These are phyloP conservation scores for Diprion similis DNA, from an alignment of 1,140 invertebrate species.

Conservation along the genomic window DNA sequence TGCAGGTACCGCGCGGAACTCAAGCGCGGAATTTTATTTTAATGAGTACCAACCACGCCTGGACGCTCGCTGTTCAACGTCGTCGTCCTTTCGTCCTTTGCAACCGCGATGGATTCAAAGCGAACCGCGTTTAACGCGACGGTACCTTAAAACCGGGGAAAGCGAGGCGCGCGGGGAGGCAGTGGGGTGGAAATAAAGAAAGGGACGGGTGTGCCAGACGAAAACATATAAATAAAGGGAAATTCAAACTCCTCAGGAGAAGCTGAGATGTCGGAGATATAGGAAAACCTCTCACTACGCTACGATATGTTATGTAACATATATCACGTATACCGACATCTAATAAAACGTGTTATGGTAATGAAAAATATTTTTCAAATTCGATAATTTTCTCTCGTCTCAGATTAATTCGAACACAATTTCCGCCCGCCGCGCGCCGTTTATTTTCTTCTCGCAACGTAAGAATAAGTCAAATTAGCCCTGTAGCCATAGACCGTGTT, in stretches of 20 bases:
- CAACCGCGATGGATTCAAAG: not conserved
- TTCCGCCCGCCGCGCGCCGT: not conserved
- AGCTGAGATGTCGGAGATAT: no score
- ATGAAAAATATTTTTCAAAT: no score
- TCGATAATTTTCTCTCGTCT: no score
- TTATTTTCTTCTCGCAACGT: conserved; percentile 16
- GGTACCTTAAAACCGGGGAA: not conserved
- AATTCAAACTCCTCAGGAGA: no score
- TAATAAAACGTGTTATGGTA: no score
- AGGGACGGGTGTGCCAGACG: no score
- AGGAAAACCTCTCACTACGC: no score
- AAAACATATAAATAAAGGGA: not conserved
- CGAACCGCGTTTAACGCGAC: not conserved
- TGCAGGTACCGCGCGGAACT: not conserved
- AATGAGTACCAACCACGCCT: conserved; percentile 1
- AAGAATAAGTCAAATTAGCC: conserved; percentile 40
- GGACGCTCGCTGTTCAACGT: not conserved
- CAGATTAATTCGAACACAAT: no score
- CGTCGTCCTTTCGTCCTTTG: not conserved
- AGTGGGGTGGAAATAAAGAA: no score
- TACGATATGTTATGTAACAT: no score
- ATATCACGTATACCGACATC: no score
- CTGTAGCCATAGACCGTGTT: conserved; percentile 33
- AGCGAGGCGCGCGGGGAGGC: no score
- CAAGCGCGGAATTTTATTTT: not conserved